Percentiles rank a stretch among this genome's conserved stretches.
phyloP scores from a whole-genome alignment of 2,113 vertebrate genomes.

The Chaetops frenatus region DNA sequence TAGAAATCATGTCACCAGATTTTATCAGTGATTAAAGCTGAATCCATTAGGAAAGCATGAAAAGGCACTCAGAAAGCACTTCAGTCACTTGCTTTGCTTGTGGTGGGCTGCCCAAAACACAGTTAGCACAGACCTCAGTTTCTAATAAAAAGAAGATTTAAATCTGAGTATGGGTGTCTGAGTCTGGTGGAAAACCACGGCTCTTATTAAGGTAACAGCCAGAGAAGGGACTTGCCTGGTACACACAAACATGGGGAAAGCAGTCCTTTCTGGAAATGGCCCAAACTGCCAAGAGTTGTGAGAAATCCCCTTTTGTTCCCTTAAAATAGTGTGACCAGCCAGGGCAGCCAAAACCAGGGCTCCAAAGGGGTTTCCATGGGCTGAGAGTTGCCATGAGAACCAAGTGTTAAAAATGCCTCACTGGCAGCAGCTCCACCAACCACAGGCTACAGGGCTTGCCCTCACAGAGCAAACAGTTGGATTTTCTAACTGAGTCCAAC shows the following conservation, averaged over 20 bases:
- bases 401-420: background rate
- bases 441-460: background rate
- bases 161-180: background rate
- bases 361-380: background rate
- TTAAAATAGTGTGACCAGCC: background rate
- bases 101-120: background rate
- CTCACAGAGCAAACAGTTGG: rapidly evolving
- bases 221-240: background rate
- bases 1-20: background rate
- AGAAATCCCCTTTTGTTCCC: background rate
- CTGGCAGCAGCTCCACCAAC: background rate
- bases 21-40: background rate
- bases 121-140: background rate
- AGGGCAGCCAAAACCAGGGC: background rate
- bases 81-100: background rate
- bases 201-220: background rate
- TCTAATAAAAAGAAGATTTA: background rate
- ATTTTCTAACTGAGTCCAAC: background rate
- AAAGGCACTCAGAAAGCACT: background rate
- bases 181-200: background rate
- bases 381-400: background rate
- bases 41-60: background rate
- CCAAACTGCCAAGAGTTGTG: background rate
- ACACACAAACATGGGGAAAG: background rate
- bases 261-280: background rate